phyloP scores from a whole-genome alignment of 1,140 invertebrate species.

The Ptiloglossa arizonensis region DNA sequence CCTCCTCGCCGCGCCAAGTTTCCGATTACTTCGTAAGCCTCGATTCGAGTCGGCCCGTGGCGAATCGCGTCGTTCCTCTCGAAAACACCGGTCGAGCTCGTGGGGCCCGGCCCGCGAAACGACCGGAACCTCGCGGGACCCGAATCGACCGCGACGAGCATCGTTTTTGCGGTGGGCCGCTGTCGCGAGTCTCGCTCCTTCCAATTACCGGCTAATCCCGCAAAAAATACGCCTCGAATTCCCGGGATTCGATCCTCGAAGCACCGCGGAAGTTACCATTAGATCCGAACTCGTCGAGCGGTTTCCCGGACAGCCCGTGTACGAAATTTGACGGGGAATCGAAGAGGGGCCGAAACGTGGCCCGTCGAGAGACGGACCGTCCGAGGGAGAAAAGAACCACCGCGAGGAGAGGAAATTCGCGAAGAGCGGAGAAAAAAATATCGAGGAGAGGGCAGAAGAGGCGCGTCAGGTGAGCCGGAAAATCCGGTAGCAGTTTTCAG shows the following conservation, averaged over 20 bases:
- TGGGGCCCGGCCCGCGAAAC: slow-evolving; percentile 3
- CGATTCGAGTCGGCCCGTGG: slow-evolving; percentile 58
- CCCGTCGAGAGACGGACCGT: not conserved
- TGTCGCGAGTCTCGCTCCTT: slow-evolving; percentile 45
- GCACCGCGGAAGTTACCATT: slow-evolving; percentile 32
- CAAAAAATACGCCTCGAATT: slow-evolving; percentile 42
- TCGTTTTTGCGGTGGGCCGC: slow-evolving; percentile 43
- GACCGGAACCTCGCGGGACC: no score
- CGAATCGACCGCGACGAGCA: no score
- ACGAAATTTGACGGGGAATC: no score
- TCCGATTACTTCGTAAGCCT: slow-evolving; percentile 59
- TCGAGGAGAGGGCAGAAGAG: not conserved
- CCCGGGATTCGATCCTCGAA: slow-evolving; percentile 6
- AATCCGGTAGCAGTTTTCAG: slow-evolving; percentile 65
- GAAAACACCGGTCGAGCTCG: slow-evolving; percentile 32
- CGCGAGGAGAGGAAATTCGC: slow-evolving; percentile 24
- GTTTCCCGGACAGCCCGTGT: slow-evolving; percentile 32
- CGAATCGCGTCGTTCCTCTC: slow-evolving; percentile 54
- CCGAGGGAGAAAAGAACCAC: slow-evolving; percentile 44
- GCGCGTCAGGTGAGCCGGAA: slow-evolving; percentile 58
- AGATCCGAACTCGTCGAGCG: slow-evolving; percentile 25
- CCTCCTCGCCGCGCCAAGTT: slow-evolving; percentile 39
- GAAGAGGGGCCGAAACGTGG: not conserved
- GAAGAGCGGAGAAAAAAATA: not conserved
- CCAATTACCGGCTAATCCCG: slow-evolving; percentile 58